These are phyloP conservation scores for Drosophila sordidapex DNA, from an alignment of 2,888 invertebrate species.

Conservation along the genomic window DNA sequence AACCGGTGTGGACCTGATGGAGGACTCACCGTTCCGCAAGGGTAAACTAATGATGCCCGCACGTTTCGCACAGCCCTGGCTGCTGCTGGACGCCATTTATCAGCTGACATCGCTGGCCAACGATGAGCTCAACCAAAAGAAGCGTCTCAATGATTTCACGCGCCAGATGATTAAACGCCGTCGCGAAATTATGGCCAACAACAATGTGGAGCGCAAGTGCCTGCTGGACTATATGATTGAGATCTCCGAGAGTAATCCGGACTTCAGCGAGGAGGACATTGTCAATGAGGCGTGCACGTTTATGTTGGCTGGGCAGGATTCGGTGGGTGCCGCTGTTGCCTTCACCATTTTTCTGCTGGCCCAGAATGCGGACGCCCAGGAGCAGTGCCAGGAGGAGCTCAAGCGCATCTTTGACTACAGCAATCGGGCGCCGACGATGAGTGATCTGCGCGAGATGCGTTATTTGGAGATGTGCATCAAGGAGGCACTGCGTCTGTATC, in stretches of 20 bases:
- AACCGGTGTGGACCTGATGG: slow-evolving; percentile 75
- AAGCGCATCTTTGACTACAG: slow-evolving; percentile 84
- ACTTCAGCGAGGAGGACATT: slow-evolving; percentile 87
- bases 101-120: slow-evolving; percentile 86
- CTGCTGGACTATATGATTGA: slow-evolving; percentile 87
- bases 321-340: slow-evolving; percentile 87
- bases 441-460: slow-evolving; percentile 87
- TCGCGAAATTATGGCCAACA: slow-evolving; percentile 73
- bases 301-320: slow-evolving; percentile 88
- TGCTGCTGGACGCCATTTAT: slow-evolving; percentile 86
- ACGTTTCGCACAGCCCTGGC: slow-evolving; percentile 87
- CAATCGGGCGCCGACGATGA: slow-evolving; percentile 85
- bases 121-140: slow-evolving; percentile 86
- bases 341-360: slow-evolving; percentile 87
- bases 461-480: slow-evolving; percentile 90
- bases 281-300: slow-evolving; percentile 88
- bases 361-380: slow-evolving; percentile 86
- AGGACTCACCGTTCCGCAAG: slow-evolving; percentile 87
- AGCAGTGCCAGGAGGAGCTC: slow-evolving; percentile 85
- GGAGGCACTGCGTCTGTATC: slow-evolving; percentile 87
- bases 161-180: slow-evolving; percentile 84
- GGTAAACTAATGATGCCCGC: slow-evolving; percentile 86
- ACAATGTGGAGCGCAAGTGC: slow-evolving; percentile 80
- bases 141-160: slow-evolving; percentile 85
- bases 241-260: slow-evolving; percentile 85